Base-by-base conservation (phyloP, 2,113 vertebrate genomes). In the Canis aureus region DNA sequence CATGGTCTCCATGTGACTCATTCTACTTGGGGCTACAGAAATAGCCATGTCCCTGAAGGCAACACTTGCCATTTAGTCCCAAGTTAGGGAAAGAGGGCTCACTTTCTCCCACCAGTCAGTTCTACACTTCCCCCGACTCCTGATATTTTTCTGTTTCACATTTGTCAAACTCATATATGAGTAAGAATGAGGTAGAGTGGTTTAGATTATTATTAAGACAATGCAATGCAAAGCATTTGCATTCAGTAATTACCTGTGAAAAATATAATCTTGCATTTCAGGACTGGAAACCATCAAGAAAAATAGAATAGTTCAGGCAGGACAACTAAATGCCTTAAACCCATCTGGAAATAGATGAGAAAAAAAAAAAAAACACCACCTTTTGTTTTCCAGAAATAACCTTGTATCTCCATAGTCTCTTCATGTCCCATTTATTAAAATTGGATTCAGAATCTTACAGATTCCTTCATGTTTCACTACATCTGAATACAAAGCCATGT, bases 131-230 rank as follows among this genome's bases (percentile, higher is more conserved):
- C 19, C 43, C 25, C 38, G 55, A 85, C 15, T 86, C 29, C 81
- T 91, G 64, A 27, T 29, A n/a, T 13, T 87, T 85, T 84, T 89
- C 91, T 86, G 38, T 55, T 53, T 82, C 91, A 97, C 9, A 57
- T 80, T 85, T 85, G 32, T 86, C 86, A 92, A 82, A 93, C 12
- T 92, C 94, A 51, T 51, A 35, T 17, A 59, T n/a, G n/a, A 95
- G 78, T 86, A 78, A 67, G 49, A 92, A 84, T 64, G 49, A 82
- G 43, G 19, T 82, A n/a, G 23, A 88, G 16, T 12, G 51, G 29
- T 89, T 82, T 60, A 69, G 5, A 19, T 89, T 82, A 19, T 89
- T 82, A 27, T 35, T 43, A 82, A 97, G 69, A 93, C 22, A 38
- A n/a, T 83, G 32, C 66, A 67, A n/a, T n/a, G n/a, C n/a, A n/a